phyloP scores from a whole-genome alignment of 2,113 vertebrate species.

The Istiophorus platypterus region DNA sequence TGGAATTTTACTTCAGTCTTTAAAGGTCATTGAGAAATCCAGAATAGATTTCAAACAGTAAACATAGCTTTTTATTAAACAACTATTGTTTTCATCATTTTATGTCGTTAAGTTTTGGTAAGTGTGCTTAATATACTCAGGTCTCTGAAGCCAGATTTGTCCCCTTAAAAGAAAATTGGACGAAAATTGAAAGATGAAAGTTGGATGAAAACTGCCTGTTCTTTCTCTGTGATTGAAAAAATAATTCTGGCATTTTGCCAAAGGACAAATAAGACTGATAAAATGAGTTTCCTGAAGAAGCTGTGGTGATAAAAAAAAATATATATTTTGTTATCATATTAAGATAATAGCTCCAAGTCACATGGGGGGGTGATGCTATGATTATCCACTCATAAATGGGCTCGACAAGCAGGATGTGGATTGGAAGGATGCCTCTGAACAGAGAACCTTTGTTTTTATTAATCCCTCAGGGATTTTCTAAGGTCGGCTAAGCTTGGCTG shows the following conservation, averaged over 20 bases:
- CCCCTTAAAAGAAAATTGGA: slow-evolving; percentile 14
- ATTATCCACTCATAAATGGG: slow-evolving; percentile 61
- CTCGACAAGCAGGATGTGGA: slow-evolving; percentile 56
- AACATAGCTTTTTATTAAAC: slow-evolving; percentile 15
- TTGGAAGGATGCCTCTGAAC: slow-evolving; percentile 64
- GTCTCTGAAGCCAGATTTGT: slow-evolving; percentile 31
- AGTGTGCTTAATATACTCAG: not conserved
- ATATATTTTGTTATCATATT: slow-evolving; percentile 51
- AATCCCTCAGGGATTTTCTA: slow-evolving; percentile 72
- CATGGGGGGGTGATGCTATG: slow-evolving; percentile 44
- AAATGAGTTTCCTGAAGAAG: slow-evolving; percentile 30
- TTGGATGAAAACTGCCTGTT: slow-evolving; percentile 19
- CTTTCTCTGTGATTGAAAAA: slow-evolving; percentile 38
- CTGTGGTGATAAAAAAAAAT: slow-evolving; percentile 16
- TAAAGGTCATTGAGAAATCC: slow-evolving; percentile 66
- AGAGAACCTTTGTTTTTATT: slow-evolving; percentile 72
- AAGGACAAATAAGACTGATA: slow-evolving; percentile 30
- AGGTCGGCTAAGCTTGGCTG: slow-evolving; percentile 66
- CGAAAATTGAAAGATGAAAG: no score
- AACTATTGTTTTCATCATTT: not conserved
- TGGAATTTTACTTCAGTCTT: slow-evolving; percentile 55
- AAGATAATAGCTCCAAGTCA: slow-evolving; percentile 50
- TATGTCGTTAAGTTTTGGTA: not conserved
- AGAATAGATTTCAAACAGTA: slow-evolving; percentile 7
- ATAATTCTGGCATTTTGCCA: slow-evolving; percentile 36